phyloP scores from a whole-genome alignment of 2,113 vertebrate species.

The Limanda limanda region DNA sequence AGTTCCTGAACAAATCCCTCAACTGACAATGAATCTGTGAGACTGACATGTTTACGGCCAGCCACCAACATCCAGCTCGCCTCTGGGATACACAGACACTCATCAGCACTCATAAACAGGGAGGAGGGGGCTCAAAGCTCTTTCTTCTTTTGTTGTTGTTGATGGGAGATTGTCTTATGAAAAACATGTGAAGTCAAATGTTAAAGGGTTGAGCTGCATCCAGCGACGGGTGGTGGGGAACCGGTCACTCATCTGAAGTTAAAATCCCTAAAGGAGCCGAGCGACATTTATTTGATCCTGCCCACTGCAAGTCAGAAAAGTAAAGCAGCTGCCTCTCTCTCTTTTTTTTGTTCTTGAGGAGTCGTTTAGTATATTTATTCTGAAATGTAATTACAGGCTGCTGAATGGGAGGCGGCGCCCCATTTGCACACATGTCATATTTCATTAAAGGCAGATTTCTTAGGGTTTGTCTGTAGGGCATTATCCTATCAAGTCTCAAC shows the following conservation, averaged over 20 bases:
- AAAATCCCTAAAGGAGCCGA: constrained; percentile 32
- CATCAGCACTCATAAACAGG: background rate
- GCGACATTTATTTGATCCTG: constrained; percentile 7
- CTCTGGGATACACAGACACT: background rate
- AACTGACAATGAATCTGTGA: constrained; percentile 24
- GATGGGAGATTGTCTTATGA: constrained; percentile 2
- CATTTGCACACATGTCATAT: constrained; percentile 98
- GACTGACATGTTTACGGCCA: constrained; percentile 63
- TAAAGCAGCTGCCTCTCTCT: constrained; percentile 33
- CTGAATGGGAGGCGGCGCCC: constrained; percentile 96
- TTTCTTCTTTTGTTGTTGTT: constrained; percentile 20
- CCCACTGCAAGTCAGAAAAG: constrained; percentile 34
- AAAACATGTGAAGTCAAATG: constrained; percentile 22
- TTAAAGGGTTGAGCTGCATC: background rate
- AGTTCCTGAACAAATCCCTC: constrained; percentile 1
- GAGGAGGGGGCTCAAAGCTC: background rate
- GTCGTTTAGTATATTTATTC: constrained; percentile 93
- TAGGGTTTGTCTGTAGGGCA: constrained; percentile 87
- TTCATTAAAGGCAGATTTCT: constrained; percentile 98
- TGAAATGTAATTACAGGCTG: constrained; percentile 98
- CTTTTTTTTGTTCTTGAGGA: constrained; percentile 47
- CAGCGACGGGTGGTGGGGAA: constrained; percentile 11
- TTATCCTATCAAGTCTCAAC: constrained; percentile 96
- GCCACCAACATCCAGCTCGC: constrained; percentile 8
- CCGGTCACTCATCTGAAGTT: constrained; percentile 10